Base-by-base conservation (phyloP, 2,888 invertebrate species). In the Dynastes tityus region DNA sequence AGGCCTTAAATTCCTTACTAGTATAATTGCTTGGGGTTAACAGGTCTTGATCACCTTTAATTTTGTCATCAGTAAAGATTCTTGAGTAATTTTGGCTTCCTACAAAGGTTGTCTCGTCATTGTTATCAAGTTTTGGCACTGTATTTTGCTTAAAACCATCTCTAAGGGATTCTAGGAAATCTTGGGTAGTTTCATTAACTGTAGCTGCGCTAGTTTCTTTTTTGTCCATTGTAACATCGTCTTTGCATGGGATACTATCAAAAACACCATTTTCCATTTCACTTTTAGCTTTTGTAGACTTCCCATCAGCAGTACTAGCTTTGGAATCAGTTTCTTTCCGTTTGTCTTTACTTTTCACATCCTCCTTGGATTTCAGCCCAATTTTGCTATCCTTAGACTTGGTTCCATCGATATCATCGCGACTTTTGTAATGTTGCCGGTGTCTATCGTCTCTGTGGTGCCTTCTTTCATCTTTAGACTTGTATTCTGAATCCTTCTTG, bases 361-460 rank as follows among this genome's bases (percentile, higher is more conserved):
- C 61, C 8, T 78, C 78, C 83, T 73, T 85, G 82, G 65, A 85
- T 85, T 80, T 85, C 85, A 49, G 86, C 83, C 73, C 82, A 79
- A 9, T 80, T 83, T 73, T 82, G 11, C 6, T 11, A 22, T 67
- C 67, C 16, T 67, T 67, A 13, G 27, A 53, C 16, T 70, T 70
- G 0, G n/a, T 8, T 8, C 70, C 53, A 13, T 70, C 70, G 16
- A 37, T 6, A 22, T 73, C 61, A 27, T 75, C 64, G 22, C 64
- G 70, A n/a, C 51, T 61, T 65, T 76, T 76, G 4, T 78, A n/a
- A 9, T n/a, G 68, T 22, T 77, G 70, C 16, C 40, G 16, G 16
- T 81, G 68, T 78, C 77, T 78, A 67, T 80, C 58, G 58, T 82
- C 70, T 78, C 79, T 78, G 73, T 81, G 65, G 40, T 75, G 70